Evolutionary conservation across 2,113 vertebrate species (phyloP), one percentile per base, ranked within the genome.

Genomic region (Elaphurus davidianus): DNA sequence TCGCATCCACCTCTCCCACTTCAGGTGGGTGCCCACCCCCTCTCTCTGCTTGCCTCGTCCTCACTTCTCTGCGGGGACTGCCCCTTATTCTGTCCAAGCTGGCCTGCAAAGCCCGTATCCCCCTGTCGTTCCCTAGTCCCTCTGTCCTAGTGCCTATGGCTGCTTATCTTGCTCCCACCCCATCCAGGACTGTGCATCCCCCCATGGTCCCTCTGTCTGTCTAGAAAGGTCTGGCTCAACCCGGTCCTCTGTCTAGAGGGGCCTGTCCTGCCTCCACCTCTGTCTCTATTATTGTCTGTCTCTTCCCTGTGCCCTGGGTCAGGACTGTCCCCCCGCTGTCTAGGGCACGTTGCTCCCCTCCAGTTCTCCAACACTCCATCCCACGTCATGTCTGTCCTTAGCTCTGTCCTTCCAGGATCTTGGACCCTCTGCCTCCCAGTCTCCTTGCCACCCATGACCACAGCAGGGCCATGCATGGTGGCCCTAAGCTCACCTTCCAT

Each of bases 1-100:
- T 54, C 59, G 88, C 15, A 96, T 98, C 67, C 62, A 45, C 3
- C 96, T 98, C 84, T 98, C 95, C 33, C 98, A 98, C 95, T 98
- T 98, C 95, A 98, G 98, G 98, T 98, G 91, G 50, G 94, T 1
- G 2, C 2, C 4, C 1, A 40, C 4, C 40, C 2, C 4, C 21
- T 67, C 43, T 79, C 17, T 36, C 15, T 36, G 47, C 17, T 13
- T 52, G 25, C 17, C 30, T 81, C 27, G 6, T 30, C 33, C 21
- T 71, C 16, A 1, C n/a, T 50, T 79, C 23, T 88, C 59, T n/a
- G 10, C 3, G 7, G 11, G 81, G 36, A 47, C 23, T 40, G 12
- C 6, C 21, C 30, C 59, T 76, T n/a, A 52, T 52, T 50, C 90
- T 15, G 17, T 36, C 36, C 52, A 19, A 71, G 62, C 43, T 17